Evolutionary conservation across 2,888 invertebrate genomes (phyloP).

Genomic region (Aphelenchoides bicaudatus): DNA sequence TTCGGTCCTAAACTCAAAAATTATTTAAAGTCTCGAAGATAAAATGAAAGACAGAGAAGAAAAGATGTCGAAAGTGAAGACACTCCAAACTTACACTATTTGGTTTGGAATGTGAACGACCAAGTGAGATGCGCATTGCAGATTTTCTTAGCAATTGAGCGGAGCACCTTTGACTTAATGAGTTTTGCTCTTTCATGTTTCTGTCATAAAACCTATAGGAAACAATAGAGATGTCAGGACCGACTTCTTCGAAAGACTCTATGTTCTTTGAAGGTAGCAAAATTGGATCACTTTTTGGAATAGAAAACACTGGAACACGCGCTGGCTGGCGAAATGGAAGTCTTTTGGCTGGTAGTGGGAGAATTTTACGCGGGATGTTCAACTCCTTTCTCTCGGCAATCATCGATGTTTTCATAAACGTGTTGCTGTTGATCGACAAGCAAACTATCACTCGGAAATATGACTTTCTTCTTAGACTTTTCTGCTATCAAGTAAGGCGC

Average conservation of each 20-base stretch:
- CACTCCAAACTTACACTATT: conserved; percentile 1
- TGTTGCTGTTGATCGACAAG: neutral
- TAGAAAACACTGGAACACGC: conserved; percentile 8
- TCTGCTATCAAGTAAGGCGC: neutral
- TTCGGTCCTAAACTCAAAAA: neutral
- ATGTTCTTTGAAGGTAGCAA: no score
- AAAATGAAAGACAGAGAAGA: neutral
- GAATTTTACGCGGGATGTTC: conserved; percentile 8
- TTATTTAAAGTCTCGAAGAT: neutral
- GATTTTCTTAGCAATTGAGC: conserved; percentile 13
- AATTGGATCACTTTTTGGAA: neutral
- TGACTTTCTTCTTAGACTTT: neutral
- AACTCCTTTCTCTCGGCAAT: neutral
- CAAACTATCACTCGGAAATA: conserved; percentile 3
- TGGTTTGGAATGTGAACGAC: neutral
- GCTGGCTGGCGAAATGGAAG: conserved; percentile 6
- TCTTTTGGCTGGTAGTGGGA: neutral
- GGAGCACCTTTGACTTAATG: conserved; percentile 12
- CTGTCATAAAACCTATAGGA: conserved; percentile 10
- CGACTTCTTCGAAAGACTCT: conserved; percentile 1
- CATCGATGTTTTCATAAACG: conserved; percentile 10
- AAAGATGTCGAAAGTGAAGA: neutral
- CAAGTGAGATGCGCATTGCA: conserved; percentile 12
- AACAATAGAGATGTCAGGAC: conserved; percentile 8
- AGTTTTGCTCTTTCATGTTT: neutral